Conservation (phyloP, 2,797 vertebrate species). For the Masticophis lateralis region DNA sequence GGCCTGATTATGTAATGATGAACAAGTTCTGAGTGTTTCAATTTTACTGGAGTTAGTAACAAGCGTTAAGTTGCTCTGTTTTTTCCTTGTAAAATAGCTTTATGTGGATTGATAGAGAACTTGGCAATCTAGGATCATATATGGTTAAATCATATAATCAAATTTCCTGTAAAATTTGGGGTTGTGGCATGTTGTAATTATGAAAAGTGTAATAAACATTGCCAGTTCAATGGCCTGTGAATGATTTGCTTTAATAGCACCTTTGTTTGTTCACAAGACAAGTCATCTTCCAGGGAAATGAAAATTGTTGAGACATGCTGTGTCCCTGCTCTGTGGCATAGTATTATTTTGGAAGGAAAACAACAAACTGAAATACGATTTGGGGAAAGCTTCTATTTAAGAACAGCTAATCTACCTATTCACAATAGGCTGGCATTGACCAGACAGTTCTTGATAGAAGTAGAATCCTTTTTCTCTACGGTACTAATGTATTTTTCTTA, state of each 20-base stretch:
- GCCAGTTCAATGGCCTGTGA: not conserved
- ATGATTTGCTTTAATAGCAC: slow-evolving; percentile 22
- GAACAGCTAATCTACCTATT: not conserved
- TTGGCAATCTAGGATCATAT: not conserved
- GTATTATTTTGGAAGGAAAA: not conserved
- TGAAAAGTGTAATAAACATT: not conserved
- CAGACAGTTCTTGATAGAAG: not conserved
- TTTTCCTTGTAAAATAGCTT: not conserved
- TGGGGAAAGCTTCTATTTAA: not conserved
- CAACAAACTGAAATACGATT: not conserved
- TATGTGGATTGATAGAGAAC: not conserved
- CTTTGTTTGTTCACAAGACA: slow-evolving; percentile 9
- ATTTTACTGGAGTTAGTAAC: not conserved
- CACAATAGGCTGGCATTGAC: not conserved
- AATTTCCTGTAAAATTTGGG: not conserved
- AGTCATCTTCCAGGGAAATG: slow-evolving; percentile 13
- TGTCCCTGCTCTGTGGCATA: not conserved
- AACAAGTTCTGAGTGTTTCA: not conserved
- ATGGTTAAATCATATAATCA: not conserved
- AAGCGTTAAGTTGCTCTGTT: not conserved
- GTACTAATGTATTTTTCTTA: not conserved
- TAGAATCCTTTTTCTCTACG: not conserved
- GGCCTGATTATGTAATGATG: not conserved
- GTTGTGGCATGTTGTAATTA: not conserved
- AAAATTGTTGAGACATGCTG: not conserved